Base-by-base conservation (phyloP, 2,888 invertebrate genomes). In the Rhingia campestris region DNA sequence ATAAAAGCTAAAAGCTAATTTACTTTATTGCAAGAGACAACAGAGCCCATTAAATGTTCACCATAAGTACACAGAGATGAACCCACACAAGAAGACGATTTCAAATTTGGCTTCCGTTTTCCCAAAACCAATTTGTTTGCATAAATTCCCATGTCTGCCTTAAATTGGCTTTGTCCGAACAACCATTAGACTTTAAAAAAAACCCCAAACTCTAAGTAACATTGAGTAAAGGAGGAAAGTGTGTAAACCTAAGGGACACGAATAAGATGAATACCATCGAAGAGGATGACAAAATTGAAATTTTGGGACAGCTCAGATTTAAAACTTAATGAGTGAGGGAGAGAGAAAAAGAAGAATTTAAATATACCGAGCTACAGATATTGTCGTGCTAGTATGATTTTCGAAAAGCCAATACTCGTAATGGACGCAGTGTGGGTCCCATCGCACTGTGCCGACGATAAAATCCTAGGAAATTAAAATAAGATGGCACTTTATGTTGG, bases 391-490 rank as follows among this genome's bases (percentile, higher is more conserved):
- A 10, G 69, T 45, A 63, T 56, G 63, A 74, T 75, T 32, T 56
- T 69, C 32, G 22, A 58, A 51, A 53, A 45, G 32, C 14, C 22
- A 9, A 61, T 63, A 6, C 58, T 54, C 51, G 10, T 67, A 47
- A 67, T 39, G 39, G 39, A 14, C 22, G 22, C 43, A 12, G 41
- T 47, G 37, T 59, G 73, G 45, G 39, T 75, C 51, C 67, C 47
- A 63, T 56, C 14, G 6, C 37, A 56, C 14, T 22, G 10, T 14
- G 66, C 22, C 22, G 22, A 66, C 49, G 59, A 72, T 81, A 72
- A 76, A 76, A 66, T 72, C 76, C 61, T 43, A 61, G 54, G 72
- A 81, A 81, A 76, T 76, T 81, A 76, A 81, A 72, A 81, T 75
- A 75, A 75, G 64, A 75, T 64, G n/a, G 53, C 70, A 47, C 70